phyloP scores from a whole-genome alignment of 2,797 vertebrate genomes.

The Pseudomugil tenellus region DNA sequence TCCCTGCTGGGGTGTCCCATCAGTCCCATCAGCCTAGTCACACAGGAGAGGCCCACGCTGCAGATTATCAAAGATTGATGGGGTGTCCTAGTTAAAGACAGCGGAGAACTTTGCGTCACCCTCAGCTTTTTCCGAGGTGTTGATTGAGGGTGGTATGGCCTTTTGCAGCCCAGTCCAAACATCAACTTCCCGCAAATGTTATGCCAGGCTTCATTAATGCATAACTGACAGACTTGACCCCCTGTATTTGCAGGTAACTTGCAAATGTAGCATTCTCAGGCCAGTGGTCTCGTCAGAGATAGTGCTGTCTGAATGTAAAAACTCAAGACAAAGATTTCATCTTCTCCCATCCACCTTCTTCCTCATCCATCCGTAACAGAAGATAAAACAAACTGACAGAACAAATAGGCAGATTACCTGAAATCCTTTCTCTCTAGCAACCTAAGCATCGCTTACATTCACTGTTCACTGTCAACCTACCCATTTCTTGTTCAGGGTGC shows the following conservation, averaged over 20 bases:
- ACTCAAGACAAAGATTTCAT: constrained; percentile 40
- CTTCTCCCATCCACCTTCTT: constrained; percentile 42
- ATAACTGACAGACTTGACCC: constrained; percentile 38
- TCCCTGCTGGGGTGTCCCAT: constrained; percentile 75
- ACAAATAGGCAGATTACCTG: constrained; percentile 69
- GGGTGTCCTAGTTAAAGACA: constrained; percentile 79
- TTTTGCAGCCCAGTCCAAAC: constrained; percentile 23
- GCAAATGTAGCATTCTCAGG: constrained; percentile 47
- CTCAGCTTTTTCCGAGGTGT: constrained; percentile 34
- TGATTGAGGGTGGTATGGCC: constrained; percentile 12
- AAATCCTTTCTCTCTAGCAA: constrained; percentile 59
- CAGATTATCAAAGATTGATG: constrained; percentile 83
- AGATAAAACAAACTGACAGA: constrained; percentile 72
- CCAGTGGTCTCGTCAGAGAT: constrained; percentile 33
- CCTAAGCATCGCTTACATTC: constrained; percentile 66
- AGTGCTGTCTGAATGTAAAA: constrained; percentile 46
- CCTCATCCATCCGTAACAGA: constrained; percentile 42
- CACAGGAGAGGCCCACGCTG: constrained; percentile 69
- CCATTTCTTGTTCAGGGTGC: constrained; percentile 78
- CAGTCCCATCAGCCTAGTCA: constrained; percentile 81
- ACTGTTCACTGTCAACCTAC: constrained; percentile 64
- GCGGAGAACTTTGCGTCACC: constrained; percentile 49
- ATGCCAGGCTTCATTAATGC: constrained; percentile 10
- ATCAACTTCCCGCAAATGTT: constrained; percentile 23
- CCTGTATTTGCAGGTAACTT: constrained; percentile 6